Evolutionary conservation across 2,888 invertebrate species (phyloP).

Genomic region (Omphaloscelis lunosa): DNA sequence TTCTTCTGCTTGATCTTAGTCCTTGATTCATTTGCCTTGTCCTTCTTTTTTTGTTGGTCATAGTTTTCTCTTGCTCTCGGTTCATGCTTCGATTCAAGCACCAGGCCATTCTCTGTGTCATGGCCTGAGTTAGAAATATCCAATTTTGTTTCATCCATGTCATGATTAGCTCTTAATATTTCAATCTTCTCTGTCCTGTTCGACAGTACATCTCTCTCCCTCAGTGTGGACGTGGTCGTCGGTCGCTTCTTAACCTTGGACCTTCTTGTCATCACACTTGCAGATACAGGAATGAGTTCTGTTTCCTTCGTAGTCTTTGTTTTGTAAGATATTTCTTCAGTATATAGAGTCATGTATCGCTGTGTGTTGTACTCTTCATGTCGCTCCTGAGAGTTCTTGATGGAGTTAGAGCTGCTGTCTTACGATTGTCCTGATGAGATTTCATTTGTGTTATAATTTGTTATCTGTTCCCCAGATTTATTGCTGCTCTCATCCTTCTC

Average conservation of each 20-base stretch:
- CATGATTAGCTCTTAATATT: background rate
- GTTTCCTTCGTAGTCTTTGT: background rate
- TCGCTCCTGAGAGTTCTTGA: constrained; percentile 1
- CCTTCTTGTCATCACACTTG: background rate
- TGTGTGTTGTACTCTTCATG: background rate
- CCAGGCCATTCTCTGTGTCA: background rate
- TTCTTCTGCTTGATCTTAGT: no score
- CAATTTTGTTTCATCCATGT: background rate
- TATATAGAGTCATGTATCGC: constrained; percentile 18
- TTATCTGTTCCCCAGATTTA: background rate
- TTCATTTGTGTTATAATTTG: background rate
- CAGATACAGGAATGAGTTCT: background rate
- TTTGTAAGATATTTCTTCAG: constrained; percentile 9
- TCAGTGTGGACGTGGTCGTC: background rate
- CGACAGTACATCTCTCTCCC: background rate
- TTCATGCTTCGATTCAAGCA: background rate
- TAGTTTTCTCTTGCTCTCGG: no score
- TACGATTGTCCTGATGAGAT: background rate
- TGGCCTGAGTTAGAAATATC: background rate
- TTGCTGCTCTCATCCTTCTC: background rate
- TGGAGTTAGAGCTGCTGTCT: constrained; percentile 15
- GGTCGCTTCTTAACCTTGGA: background rate
- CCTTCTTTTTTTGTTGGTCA: no score
- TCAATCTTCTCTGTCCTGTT: background rate
- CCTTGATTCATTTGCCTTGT: no score